Conservation (phyloP, 1,140 invertebrate species). For the Adelges cooleyi region DNA sequence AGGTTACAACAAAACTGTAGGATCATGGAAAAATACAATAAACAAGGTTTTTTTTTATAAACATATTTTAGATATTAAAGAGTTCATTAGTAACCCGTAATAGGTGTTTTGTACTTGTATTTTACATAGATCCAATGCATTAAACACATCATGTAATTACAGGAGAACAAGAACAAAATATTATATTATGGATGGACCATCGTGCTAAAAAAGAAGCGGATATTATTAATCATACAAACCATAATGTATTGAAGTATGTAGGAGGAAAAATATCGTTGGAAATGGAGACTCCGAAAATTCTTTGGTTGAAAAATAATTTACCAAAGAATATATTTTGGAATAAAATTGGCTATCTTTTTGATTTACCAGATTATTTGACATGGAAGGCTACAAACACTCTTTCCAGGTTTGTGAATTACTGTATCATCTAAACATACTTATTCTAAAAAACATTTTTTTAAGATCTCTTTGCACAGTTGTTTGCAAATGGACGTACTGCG, state of each 20-base stretch:
- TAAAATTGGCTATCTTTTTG: conserved; percentile 65
- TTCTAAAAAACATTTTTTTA: conserved; percentile 13
- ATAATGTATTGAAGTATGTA: conserved; percentile 70
- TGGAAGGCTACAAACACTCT: conserved; percentile 75
- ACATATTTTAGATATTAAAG: no score
- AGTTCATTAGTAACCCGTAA: no score
- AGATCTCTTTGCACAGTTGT: conserved; percentile 83
- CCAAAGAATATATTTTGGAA: conserved; percentile 48
- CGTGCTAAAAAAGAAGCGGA: conserved; percentile 69
- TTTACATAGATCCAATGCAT: no score
- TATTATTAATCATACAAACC: conserved; percentile 63
- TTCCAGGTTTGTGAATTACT: conserved; percentile 44
- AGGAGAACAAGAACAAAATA: conserved; percentile 59
- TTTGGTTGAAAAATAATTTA: conserved; percentile 83
- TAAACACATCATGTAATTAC: neutral
- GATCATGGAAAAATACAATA: no score
- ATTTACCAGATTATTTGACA: conserved; percentile 87
- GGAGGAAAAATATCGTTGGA: conserved; percentile 86
- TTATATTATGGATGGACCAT: conserved; percentile 97
- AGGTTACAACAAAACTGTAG: no score
- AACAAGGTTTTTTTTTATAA: no score
- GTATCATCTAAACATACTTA: neutral
- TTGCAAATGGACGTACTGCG: conserved; percentile 90
- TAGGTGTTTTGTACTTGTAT: no score
- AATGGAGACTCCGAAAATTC: conserved; percentile 91